Base-by-base conservation (phyloP, 2,888 invertebrate species). In the Taphrorychus bicolor region DNA sequence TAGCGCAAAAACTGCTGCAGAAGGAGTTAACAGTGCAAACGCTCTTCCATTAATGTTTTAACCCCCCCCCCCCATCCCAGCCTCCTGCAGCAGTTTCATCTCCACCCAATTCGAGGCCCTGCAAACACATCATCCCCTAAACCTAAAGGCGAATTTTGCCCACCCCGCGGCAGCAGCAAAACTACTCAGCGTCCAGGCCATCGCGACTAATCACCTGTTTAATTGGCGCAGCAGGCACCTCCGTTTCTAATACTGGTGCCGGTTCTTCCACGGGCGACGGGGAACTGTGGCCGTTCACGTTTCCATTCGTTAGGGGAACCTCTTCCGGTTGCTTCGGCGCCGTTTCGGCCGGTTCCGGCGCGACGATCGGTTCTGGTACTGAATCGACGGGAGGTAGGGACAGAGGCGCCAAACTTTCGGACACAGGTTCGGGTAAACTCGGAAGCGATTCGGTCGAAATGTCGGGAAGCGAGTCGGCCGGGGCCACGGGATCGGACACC, bases 181-280 rank as follows among this genome's bases (percentile, higher is more conserved):
- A 58, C 59, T 64, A 59, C 59, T 41, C 45, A 45, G 54, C 64
- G 42, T 56, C 57, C 56, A 56, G 59, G 69, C 41, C 51, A 64
- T 59, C 59, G 40, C 45, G 48, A 41, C 74, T 80, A 81, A 80
- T 82, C 82, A 82, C 82, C 82, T 83, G 82, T 81, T 82, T 87
- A 83, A 85, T 84, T 84, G 80, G 85, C 85, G 72, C 84, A n/a
- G n/a, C n/a, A 84, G 59, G 54, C 75, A 81, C 84, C 73, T 81
- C 74, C 42, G 58, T 23, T 14, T 54, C 48, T 62, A 56, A 18
- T 53, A 54, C 24, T 45, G 52, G 16, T n/a, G 32, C 52, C 59
- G 77, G 79, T 21, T 81, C 81, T 59, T 77, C 79, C 22, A 76
- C 73, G 54, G 79, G 79, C 51, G 72, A 69, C 53, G 74, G 70